Base-by-base conservation (phyloP, 2,888 invertebrate species). In the Chrysolina oricalcia region DNA sequence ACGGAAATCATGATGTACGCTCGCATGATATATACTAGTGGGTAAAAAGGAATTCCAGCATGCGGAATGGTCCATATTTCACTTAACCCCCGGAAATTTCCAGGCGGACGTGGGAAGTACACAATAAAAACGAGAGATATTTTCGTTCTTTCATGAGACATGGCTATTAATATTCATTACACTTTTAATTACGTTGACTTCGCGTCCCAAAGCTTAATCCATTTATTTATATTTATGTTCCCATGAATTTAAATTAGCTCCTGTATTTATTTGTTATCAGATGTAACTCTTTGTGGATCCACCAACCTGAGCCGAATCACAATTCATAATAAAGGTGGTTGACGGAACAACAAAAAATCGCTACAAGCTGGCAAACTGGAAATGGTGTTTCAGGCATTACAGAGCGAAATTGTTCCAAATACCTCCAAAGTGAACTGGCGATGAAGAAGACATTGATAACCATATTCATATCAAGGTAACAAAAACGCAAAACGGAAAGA, bases 141-240 rank as follows among this genome's bases (percentile, higher is more conserved):
- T 82, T 83, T 79, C 76, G 81, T 82, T 82, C 82, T 81, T 83
- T 82, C 81, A 81, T 78, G 81, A 80, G 81, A 82, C 81, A 81
- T 73, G 77, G 73, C 79, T 85, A 85, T 86, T 85, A 85, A 85
- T 86, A 85, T 86, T 85, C 86, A 86, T 86, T 86, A 84, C 82
- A 82, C 83, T 86, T 85, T 85, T 86, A 86, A 86, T 86, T 86
- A 86, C 83, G 83, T 83, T 81, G 83, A 84, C 84, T 84, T 84
- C 84, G 82, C 83, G 84, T 83, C 82, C 83, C 83, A 83, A 67
- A 72, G 83, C 83, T 86, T 85, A 85, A 85, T 86, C 85, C 85
- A 85, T 86, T 85, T 86, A 86, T 86, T 86, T 86, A 86, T 85
- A 86, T 86, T 86, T 86, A 86, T 86, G 86, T 85, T 82, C 78